Evolutionary conservation across 2,113 vertebrate genomes (phyloP).

Genomic region (Aix galericulata): DNA sequence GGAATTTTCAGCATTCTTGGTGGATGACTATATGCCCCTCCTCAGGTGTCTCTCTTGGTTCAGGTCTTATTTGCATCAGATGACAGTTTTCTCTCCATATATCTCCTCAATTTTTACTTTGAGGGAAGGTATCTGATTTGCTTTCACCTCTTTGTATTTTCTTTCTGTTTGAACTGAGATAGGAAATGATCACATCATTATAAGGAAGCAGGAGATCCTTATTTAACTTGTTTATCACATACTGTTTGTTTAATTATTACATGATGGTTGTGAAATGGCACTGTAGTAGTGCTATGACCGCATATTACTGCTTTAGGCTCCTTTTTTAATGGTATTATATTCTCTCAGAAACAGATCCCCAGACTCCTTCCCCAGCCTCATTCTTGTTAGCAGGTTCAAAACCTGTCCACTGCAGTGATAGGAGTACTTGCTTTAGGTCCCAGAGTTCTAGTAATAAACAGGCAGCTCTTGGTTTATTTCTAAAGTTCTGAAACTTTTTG

Average conservation of each 20-base stretch:
- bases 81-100: background rate
- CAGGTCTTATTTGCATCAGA: background rate
- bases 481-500: background rate
- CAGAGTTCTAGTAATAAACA: background rate
- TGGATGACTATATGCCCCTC: background rate
- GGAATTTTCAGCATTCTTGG: background rate
- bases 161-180: background rate
- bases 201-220: background rate
- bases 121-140: background rate
- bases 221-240: background rate
- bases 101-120: background rate
- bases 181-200: background rate
- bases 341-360: background rate
- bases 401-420: background rate
- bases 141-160: background rate
- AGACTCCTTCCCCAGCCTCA: background rate
- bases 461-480: background rate
- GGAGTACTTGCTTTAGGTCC: background rate
- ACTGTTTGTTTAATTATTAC: background rate
- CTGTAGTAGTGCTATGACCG: background rate
- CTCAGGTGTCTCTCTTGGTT: background rate
- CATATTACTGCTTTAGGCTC: background rate
- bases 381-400: background rate
- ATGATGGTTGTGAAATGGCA: background rate
- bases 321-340: background rate